Conservation (phyloP, 2,888 invertebrate genomes). For the Hydrotaea diabolus region DNA sequence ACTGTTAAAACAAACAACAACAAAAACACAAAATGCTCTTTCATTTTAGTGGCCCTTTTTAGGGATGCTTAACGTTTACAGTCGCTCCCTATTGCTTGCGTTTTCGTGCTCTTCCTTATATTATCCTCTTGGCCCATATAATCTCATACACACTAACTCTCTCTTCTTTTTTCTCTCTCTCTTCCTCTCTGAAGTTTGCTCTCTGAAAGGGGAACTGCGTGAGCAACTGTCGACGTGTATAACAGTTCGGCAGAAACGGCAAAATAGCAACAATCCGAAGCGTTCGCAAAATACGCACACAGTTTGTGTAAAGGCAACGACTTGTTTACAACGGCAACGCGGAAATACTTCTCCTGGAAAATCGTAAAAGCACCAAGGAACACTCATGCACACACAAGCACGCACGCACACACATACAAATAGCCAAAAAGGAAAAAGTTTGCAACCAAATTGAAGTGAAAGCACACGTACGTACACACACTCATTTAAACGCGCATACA, state of each 20-base stretch:
- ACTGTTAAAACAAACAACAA: conserved; percentile 12
- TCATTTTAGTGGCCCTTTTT: conserved; percentile 27
- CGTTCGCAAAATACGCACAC: conserved; percentile 60
- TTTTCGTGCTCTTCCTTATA: not conserved
- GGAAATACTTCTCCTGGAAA: conserved; percentile 34
- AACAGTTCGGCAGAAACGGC: conserved; percentile 53
- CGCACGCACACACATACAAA: not conserved
- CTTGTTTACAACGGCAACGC: conserved; percentile 56
- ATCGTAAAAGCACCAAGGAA: not conserved
- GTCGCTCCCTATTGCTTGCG: not conserved
- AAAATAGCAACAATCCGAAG: conserved; percentile 47
- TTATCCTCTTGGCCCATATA: not conserved
- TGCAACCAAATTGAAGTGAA: conserved; percentile 11
- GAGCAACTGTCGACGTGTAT: conserved; percentile 54
- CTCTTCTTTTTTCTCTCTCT: conserved; percentile 35
- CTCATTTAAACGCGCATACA: not conserved
- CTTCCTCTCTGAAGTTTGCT: not conserved
- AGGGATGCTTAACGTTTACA: conserved; percentile 28
- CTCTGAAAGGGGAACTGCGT: conserved; percentile 51
- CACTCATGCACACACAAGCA: not conserved
- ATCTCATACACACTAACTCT: no score
- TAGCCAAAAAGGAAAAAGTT: not conserved
- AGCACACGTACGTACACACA: not conserved
- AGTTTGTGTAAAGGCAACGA: conserved; percentile 58
- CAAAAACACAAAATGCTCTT: not conserved